These are phyloP conservation scores for Salmo trutta DNA, from an alignment of 2,797 vertebrate genomes.

Conservation along the genomic window DNA sequence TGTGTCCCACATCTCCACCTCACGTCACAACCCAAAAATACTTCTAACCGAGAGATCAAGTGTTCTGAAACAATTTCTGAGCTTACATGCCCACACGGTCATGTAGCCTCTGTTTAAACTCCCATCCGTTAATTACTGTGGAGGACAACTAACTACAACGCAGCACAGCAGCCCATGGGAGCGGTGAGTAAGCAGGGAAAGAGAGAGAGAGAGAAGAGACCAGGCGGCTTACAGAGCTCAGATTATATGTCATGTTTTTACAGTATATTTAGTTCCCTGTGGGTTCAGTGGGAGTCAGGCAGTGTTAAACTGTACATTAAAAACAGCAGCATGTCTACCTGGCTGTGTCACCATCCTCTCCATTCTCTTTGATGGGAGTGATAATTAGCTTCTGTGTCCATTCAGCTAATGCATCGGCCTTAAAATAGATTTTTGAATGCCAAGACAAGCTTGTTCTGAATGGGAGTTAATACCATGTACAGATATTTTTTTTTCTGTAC, in stretches of 20 bases:
- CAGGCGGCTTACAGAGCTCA: constrained; percentile 23
- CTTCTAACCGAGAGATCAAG: constrained; percentile 51
- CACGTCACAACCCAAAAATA: constrained; percentile 48
- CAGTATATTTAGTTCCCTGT: constrained; percentile 37
- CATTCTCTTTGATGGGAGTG: constrained; percentile 11
- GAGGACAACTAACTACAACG: constrained; percentile 23
- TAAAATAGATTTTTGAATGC: neutral
- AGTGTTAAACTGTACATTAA: constrained; percentile 27
- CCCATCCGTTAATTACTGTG: constrained; percentile 48
- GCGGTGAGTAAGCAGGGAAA: neutral
- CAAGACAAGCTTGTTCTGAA: constrained; percentile 9
- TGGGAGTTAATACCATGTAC: constrained; percentile 32
- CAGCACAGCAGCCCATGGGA: neutral
- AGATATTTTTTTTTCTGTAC: constrained; percentile 61
- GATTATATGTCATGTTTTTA: constrained; percentile 47
- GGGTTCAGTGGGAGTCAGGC: constrained; percentile 49
- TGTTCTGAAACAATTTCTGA: constrained; percentile 64
- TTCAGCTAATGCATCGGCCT: constrained; percentile 4
- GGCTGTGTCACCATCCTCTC: constrained; percentile 4
- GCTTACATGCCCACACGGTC: constrained; percentile 56
- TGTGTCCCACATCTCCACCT: constrained; percentile 43
- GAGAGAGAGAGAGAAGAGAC: neutral
- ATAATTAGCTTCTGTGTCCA: constrained; percentile 18
- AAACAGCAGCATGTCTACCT: constrained; percentile 36
- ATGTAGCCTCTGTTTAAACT: constrained; percentile 39